Conservation (phyloP, 2,113 vertebrate genomes). For the Ramphastos sulfuratus region DNA sequence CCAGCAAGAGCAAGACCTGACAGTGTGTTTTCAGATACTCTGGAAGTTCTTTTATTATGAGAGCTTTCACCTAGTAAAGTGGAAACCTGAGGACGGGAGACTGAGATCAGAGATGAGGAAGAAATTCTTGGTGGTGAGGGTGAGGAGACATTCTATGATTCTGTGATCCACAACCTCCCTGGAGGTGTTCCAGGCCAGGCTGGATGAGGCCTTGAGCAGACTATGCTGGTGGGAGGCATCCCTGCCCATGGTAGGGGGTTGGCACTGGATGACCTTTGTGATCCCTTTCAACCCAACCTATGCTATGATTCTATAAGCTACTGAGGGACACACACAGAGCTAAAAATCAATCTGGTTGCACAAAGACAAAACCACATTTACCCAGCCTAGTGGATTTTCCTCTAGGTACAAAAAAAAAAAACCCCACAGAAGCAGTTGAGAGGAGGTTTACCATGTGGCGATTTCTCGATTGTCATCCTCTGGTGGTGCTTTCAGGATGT, state of each 20-base stretch:
- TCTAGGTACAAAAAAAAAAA: neutral
- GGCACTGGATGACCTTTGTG: too few relatives aligned
- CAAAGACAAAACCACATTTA: neutral
- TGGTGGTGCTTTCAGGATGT: conserved; percentile 98
- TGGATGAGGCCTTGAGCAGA: too few relatives aligned
- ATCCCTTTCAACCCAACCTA: too few relatives aligned
- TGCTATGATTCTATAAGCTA: neutral
- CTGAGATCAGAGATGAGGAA: too few relatives aligned
- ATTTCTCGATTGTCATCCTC: conserved; percentile 99
- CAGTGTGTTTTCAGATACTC: neutral
- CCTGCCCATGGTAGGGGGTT: too few relatives aligned
- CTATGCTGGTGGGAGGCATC: too few relatives aligned
- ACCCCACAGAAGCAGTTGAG: neutral
- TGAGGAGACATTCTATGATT: too few relatives aligned
- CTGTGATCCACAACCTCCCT: too few relatives aligned
- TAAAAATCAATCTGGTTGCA: neutral
- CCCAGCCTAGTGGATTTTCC: neutral
- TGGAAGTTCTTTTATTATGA: neutral
- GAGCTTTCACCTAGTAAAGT: neutral
- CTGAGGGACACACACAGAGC: neutral
- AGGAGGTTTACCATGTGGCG: conserved; percentile 89
- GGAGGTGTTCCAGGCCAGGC: too few relatives aligned
- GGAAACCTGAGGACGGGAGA: neutral
- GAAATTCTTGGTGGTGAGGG: too few relatives aligned
- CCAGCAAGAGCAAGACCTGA: neutral